Conservation (phyloP, 2,888 invertebrate species). For the Dryobotodes eremita region DNA sequence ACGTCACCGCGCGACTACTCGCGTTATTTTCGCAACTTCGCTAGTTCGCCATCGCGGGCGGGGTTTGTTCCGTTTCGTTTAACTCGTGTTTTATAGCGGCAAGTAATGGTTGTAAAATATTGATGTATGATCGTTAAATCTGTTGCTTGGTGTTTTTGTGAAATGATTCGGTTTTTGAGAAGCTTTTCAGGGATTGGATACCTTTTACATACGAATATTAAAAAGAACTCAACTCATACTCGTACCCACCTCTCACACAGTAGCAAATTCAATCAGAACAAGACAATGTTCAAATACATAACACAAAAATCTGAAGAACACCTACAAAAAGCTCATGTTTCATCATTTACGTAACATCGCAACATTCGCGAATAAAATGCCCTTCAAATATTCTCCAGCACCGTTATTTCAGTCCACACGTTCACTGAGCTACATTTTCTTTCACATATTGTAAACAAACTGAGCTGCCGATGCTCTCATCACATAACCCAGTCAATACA, state of each 20-base stretch:
- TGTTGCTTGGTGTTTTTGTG: slow-evolving; percentile 33
- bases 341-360: slow-evolving; percentile 49
- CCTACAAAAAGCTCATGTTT: slow-evolving; percentile 23
- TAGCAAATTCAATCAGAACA: background rate
- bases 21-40: slow-evolving; percentile 80
- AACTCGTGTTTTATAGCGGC: slow-evolving; percentile 72
- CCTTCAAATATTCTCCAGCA: slow-evolving; percentile 62
- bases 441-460: slow-evolving; percentile 61
- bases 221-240: background rate
- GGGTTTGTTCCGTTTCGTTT: slow-evolving; percentile 67
- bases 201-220: background rate
- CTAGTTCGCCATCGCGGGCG: slow-evolving; percentile 63
- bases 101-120: slow-evolving; percentile 62
- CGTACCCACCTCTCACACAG: too few relatives aligned
- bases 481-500: slow-evolving; percentile 38
- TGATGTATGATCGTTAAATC: slow-evolving; percentile 41
- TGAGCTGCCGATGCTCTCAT: slow-evolving; percentile 45
- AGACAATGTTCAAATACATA: background rate
- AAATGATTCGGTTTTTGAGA: background rate
- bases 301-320: background rate
- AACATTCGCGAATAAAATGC: slow-evolving; percentile 49
- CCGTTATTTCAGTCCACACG: slow-evolving; percentile 56
- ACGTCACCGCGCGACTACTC: slow-evolving; percentile 72
- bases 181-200: background rate
- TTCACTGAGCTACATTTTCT: slow-evolving; percentile 47